Evolutionary conservation across 2,888 invertebrate species (phyloP), one percentile per base, ranked within the genome.

Genomic region (Pseudoips prasinana): DNA sequence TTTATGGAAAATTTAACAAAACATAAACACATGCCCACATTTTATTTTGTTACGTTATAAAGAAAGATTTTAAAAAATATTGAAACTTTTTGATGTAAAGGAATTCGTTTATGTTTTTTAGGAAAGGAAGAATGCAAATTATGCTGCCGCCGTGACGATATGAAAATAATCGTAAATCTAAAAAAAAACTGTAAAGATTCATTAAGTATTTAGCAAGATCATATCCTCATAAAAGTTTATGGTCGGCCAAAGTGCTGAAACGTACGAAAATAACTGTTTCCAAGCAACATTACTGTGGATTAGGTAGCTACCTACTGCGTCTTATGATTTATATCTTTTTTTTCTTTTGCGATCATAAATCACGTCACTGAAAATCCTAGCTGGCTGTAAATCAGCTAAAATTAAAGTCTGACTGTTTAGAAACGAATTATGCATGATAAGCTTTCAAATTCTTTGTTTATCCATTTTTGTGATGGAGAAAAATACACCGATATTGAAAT

Each of bases 171-270:
- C 47, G 33, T 54, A 46, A 57, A 58, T 46, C 36, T 39, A 35
- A 38, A 37, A n/a, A 51, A 46, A 44, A 39, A 28, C 29, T 44
- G 45, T 37, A 46, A 46, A 46, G 44, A 41, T 52, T 40, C 47
- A 50, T 50, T 46, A 53, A 46, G 47, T 49, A 65, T 68, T 68
- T 64, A 65, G 56, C 64, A 64, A 65, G 65, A 66, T 70, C 67
- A 70, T 70, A 62, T 60, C 53, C 60, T 74, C 67, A 65, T 80
- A 74, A 80, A 81, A 80, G 41, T 81, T 82, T 80, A 82, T 57
- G 67, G 58, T 62, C 57, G 64, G 70, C 70, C 56, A 64, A 68
- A 71, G 70, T 65, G 65, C 66, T 64, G 60, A 71, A 70, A 68
- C 49, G 52, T 49, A 58, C 58, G 59, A 68, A 77, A 77, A 77